Evolutionary conservation across 2,797 vertebrate species (phyloP).

Genomic region (Falco naumanni): DNA sequence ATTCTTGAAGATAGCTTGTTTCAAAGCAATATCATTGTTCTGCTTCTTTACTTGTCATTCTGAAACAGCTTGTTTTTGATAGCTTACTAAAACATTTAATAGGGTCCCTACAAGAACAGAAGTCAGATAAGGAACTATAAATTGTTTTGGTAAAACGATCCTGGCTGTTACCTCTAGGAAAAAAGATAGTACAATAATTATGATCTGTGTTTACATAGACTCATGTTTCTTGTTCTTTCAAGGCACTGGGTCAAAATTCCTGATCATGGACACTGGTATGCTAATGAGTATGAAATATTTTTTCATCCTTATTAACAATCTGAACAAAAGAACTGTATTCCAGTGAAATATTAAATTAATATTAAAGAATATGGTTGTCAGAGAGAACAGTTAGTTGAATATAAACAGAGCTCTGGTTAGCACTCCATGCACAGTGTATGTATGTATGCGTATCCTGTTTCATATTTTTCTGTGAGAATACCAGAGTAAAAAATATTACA

Average conservation of each 20-base stretch:
- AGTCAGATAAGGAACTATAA: not conserved
- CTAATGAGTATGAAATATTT: not conserved
- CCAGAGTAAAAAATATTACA: not conserved
- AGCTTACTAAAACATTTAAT: not conserved
- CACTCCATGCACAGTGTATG: not conserved
- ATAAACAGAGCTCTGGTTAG: not conserved
- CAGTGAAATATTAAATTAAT: not conserved
- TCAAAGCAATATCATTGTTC: not conserved
- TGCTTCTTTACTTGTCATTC: not conserved
- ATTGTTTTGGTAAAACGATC: not conserved
- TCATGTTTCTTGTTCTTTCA: not conserved
- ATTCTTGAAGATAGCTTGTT: not conserved
- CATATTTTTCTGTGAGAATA: not conserved
- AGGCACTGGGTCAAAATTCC: not conserved
- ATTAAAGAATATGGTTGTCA: not conserved
- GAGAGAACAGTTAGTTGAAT: not conserved
- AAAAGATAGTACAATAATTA: not conserved
- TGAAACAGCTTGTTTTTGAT: not conserved
- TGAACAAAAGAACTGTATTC: not conserved
- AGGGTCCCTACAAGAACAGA: not conserved
- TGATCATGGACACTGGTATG: not conserved
- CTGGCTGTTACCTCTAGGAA: not conserved
- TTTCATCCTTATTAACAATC: not conserved
- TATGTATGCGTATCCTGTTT: not conserved
- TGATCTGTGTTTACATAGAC: not conserved